Evolutionary conservation across 2,888 invertebrate genomes (phyloP).

Genomic region (Clunio marinus): DNA sequence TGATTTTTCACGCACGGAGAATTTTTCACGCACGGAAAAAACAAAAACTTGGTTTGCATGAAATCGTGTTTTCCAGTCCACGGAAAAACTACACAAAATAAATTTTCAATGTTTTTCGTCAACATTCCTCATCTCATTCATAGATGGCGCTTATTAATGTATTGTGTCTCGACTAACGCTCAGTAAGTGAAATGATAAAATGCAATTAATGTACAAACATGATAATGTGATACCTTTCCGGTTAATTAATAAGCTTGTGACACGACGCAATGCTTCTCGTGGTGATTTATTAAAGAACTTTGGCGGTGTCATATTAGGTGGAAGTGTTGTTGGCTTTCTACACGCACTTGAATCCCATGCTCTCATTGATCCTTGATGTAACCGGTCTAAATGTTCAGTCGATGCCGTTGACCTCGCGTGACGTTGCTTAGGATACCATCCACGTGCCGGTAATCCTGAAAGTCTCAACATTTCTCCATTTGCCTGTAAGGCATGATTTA

Average conservation of each 20-base stretch:
- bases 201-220: too few species aligned
- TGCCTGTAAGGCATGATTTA: slow-evolving; percentile 55
- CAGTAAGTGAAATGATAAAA: too few species aligned
- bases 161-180: too few species aligned
- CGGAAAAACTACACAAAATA: too few species aligned
- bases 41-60: too few species aligned
- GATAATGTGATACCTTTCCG: slow-evolving; percentile 80
- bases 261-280: slow-evolving; percentile 77
- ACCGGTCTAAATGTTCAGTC: slow-evolving; percentile 77
- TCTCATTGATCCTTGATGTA: slow-evolving; percentile 55
- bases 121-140: too few species aligned
- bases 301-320: slow-evolving; percentile 64
- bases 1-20: too few species aligned
- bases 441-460: slow-evolving; percentile 60
- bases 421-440: slow-evolving; percentile 76
- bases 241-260: slow-evolving; percentile 77
- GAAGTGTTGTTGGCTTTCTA: slow-evolving; percentile 75
- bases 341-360: slow-evolving; percentile 55
- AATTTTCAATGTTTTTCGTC: too few species aligned
- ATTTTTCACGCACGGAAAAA: too few species aligned
- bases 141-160: too few species aligned
- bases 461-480: slow-evolving; percentile 28
- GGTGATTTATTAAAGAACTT: slow-evolving; percentile 87
- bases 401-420: slow-evolving; percentile 74
- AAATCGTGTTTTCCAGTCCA: too few species aligned